Evolutionary conservation across 1,140 invertebrate genomes (phyloP), one percentile per base, ranked within the genome.

Genomic region (Amphibalanus amphitrite): DNA sequence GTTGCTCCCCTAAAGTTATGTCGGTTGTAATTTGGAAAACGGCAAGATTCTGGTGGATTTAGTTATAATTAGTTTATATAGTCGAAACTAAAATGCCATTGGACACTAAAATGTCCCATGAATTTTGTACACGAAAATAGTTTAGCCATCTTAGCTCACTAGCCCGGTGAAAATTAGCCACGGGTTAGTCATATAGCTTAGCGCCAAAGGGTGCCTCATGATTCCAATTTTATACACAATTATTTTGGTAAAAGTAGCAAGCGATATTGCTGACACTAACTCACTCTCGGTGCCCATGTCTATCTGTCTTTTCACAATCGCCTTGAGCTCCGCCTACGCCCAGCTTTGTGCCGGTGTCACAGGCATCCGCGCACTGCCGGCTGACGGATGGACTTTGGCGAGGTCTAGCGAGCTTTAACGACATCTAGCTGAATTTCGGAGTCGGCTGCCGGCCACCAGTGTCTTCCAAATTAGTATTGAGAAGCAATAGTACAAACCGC

Each of bases 141-240:
- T 59, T 59, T 59, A 59, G 47, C 47, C 47, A 17, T 59, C 17
- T 20, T 59, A 59, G 47, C 47, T 59, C 10, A 17, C 47, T 59
- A 59, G 47, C 10, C 13, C 10, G 47, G 20, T 20, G 17, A 59
- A 59, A 59, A 17, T 59, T 59, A 59, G 47, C 10, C 47, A 59
- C 47, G 47, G 47, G 20, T 59, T 59, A 59, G 47, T 20, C 47
- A 20, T 8, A 13, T 59, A 59, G 47, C 33, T 59, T 59, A 59
- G 47, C 47, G 47, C 47, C 47, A 59, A 17, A 3, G 13, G 47
- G 47, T 59, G 47, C 47, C 47, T 59, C 10, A 59, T 20, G 47
- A 59, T 59, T 59, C 47, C 47, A 59, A 59, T 59, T 59, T 59
- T 59, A 59, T 59, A 59, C 47, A 59, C 47, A 59, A 20, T 59